Evolutionary conservation across 2,113 vertebrate species (phyloP).

Genomic region (Sturnira hondurensis): DNA sequence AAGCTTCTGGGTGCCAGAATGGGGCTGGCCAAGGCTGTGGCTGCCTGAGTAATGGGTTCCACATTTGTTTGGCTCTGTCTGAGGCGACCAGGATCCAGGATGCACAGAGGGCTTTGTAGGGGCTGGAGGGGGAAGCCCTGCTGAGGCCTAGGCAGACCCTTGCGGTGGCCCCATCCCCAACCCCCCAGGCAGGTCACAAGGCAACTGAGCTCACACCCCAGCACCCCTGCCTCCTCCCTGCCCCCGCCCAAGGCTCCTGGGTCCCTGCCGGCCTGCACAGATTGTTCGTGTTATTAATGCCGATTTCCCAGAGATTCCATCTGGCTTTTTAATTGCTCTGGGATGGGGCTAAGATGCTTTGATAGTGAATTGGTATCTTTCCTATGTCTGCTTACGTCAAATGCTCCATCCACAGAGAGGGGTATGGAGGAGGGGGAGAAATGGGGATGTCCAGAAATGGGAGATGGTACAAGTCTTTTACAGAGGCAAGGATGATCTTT

Average conservation of each 20-base stretch:
- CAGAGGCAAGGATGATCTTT: not conserved
- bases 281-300: conserved; percentile 74
- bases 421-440: not conserved
- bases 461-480: not conserved
- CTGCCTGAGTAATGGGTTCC: conserved; percentile 72
- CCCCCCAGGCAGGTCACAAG: not conserved
- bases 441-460: not conserved
- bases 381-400: conserved; percentile 62
- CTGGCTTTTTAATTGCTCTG: conserved; percentile 75
- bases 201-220: not conserved
- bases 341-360: conserved; percentile 67
- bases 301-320: conserved; percentile 73
- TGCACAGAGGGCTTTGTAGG: not conserved
- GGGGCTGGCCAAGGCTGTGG: conserved; percentile 44
- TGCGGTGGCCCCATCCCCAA: not conserved
- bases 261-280: conserved; percentile 67
- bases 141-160: not conserved
- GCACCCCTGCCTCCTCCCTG: not conserved
- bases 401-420: conserved; percentile 23
- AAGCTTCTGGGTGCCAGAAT: conserved; percentile 63
- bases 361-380: conserved; percentile 73
- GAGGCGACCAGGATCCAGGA: conserved; percentile 9
- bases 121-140: conserved; percentile 29
- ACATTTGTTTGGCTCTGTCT: conserved; percentile 67
- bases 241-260: conserved; percentile 51